These are phyloP conservation scores for Meghimatium bilineatum DNA, from an alignment of 2,888 invertebrate genomes.

Conservation along the genomic window DNA sequence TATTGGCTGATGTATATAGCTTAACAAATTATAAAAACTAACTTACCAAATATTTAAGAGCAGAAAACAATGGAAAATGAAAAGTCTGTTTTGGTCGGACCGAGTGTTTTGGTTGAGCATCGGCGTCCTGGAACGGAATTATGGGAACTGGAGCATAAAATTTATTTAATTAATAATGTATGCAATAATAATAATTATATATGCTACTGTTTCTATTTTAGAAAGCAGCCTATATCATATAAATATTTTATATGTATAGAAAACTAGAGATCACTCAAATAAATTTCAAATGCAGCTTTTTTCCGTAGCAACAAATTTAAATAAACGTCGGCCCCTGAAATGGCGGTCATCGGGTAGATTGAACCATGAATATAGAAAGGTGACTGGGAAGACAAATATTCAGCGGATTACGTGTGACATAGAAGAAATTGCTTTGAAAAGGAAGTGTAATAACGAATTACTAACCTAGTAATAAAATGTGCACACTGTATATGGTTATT, in stretches of 20 bases:
- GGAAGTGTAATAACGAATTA: no score
- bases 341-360: neutral
- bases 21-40: neutral
- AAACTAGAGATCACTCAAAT: neutral
- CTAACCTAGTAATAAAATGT: no score
- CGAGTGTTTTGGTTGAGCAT: conserved; percentile 22
- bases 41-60: neutral
- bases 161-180: neutral
- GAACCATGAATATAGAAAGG: no score
- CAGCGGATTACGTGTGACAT: no score
- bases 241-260: no score
- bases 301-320: neutral
- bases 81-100: neutral
- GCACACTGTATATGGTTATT: no score
- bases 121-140: conserved; percentile 15
- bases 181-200: neutral
- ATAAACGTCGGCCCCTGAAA: neutral
- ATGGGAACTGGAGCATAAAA: neutral
- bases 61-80: neutral
- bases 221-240: no score
- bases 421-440: no score
- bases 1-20: no score
- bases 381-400: no score
- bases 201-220: neutral
- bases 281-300: neutral